These are phyloP conservation scores for Pseudotriccus pelzelni DNA, from an alignment of 2,797 vertebrate genomes.

Conservation along the genomic window DNA sequence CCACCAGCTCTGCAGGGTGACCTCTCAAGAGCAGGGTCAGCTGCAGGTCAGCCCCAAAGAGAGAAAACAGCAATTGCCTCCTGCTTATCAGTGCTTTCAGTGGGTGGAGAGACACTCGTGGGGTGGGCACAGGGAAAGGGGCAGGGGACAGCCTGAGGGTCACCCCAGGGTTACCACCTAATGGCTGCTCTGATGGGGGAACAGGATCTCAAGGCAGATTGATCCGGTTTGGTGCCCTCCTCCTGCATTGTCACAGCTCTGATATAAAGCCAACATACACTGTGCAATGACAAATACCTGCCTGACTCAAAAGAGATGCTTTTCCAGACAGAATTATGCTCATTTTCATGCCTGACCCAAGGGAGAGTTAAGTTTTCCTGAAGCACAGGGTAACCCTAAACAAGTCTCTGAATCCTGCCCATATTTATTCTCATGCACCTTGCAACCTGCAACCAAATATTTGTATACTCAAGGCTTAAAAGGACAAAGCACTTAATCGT, in stretches of 20 bases:
- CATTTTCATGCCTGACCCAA: not conserved
- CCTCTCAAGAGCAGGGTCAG: slow-evolving; percentile 64
- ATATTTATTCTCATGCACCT: not conserved
- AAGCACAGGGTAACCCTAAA: not conserved
- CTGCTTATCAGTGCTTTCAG: slow-evolving; percentile 33
- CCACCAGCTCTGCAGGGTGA: not conserved
- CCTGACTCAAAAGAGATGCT: not conserved
- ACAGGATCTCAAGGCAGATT: not conserved
- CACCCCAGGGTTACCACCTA: not conserved
- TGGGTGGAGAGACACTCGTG: not conserved
- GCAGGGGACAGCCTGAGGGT: slow-evolving; percentile 7
- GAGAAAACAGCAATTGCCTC: slow-evolving; percentile 46
- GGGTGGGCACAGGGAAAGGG: not conserved
- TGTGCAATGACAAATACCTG: fast-evolving
- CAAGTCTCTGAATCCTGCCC: not conserved
- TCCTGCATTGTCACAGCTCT: fast-evolving
- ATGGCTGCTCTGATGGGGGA: not conserved
- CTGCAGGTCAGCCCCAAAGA: slow-evolving; percentile 52
- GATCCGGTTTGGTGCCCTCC: not conserved
- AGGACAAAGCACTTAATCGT: not conserved
- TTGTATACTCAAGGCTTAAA: not conserved
- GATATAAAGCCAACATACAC: fast-evolving
- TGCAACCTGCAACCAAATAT: not conserved
- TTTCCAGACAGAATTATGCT: not conserved
- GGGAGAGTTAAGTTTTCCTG: not conserved